Percentiles rank a stretch among this genome's conserved stretches.
phyloP scores from a whole-genome alignment of 2,888 invertebrate species.

The Hypolimnas misippus region DNA sequence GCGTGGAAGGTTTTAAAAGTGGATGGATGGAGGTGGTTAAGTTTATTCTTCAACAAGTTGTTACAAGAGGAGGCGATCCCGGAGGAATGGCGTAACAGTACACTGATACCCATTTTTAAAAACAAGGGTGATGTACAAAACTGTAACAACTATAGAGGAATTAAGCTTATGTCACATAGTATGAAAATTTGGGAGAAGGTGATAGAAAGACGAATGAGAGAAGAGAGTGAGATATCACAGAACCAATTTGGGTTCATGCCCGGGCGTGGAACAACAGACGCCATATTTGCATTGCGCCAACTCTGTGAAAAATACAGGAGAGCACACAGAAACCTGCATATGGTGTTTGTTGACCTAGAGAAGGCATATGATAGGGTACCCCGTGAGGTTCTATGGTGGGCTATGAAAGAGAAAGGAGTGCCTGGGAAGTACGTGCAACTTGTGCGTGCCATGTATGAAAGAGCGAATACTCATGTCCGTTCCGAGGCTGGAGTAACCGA shows the following conservation, averaged over 20 bases:
- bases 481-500: conserved; percentile 13
- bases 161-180: conserved; percentile 33
- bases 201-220: conserved; percentile 25
- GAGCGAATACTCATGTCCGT: conserved; percentile 9
- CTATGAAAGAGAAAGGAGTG: conserved; percentile 28
- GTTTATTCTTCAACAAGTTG: conserved; percentile 22
- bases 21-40: conserved; percentile 27
- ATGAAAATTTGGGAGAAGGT: conserved; percentile 31
- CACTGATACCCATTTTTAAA: conserved; percentile 16
- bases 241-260: conserved; percentile 25
- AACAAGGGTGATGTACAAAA: conserved; percentile 17
- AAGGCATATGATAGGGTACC: conserved; percentile 19
- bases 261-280: conserved; percentile 9
- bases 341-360: conserved; percentile 19
- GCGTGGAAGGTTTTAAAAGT: conserved; percentile 22
- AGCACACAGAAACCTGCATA: conserved; percentile 10
- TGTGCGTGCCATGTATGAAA: conserved; percentile 23
- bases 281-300: conserved; percentile 19
- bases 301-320: conserved; percentile 22
- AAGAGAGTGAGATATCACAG: conserved; percentile 19
- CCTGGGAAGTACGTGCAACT: conserved; percentile 29
- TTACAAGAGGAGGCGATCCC: conserved; percentile 22
- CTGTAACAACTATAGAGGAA: conserved; percentile 23
- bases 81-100: conserved; percentile 22
- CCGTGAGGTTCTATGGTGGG: conserved; percentile 32